Base-by-base conservation (phyloP, 1,140 invertebrate species). In the Globodera rostochiensis region DNA sequence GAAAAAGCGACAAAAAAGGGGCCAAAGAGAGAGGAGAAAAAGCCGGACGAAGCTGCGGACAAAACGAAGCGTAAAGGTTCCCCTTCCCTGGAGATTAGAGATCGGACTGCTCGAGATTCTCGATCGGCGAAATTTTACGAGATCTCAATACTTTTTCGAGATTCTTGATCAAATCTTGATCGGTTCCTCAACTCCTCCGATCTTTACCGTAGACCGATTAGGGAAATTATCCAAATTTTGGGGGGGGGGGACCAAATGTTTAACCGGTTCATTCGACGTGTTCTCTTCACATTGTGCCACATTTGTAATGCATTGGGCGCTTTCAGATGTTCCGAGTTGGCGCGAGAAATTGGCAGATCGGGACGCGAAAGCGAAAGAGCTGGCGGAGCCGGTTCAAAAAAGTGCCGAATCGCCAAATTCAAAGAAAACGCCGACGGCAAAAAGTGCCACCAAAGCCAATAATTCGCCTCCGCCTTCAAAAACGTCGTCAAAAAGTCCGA, bases 301-400 rank as follows among this genome's bases (percentile, higher is more conserved):
- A 36, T 36, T 36, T 36, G 36, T 36, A 3, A 1, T 36, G 36
- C 1, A 36, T 36, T 36, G 36, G 3, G 36, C 36, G 21, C 6
- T 19, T 71, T 25, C 7, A 71, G 69, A 15, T 71, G 69, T n/a
- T 2, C 69, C 69, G 69, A 71, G 69, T 47, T 71, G 69, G 69
- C 25, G 69, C 13, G 69, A 71, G 0, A 71, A 71, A 71, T 13
- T 71, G 69, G 69, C 69, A 11, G 36, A 71, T 11, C n/a, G 69
- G 36, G 69, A 71, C 69, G 69, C 69, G n/a, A 47, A 71, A 47
- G 69, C 69, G 69, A 71, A 71, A 21, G 69, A 71, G 36, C 36
- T 19, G 69, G 69, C 69, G 11, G 46, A 46, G 36, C 13, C 69
- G 13, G 69, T 21, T 11, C n/a, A 9, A 1, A 69, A 21, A 69